phyloP scores from a whole-genome alignment of 2,888 invertebrate genomes.

The Chesias legatella region DNA sequence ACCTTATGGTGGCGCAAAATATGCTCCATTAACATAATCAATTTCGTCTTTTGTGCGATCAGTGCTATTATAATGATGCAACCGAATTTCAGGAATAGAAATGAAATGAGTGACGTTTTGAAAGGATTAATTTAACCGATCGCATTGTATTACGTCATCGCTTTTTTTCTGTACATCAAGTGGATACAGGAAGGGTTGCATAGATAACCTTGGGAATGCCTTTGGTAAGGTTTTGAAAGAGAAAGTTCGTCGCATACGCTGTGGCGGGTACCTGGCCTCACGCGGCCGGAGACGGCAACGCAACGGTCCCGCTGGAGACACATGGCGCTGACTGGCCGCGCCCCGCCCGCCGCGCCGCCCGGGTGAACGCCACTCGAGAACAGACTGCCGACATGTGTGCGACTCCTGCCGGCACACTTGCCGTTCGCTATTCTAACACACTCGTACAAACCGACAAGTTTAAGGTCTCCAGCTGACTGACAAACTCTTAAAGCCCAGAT shows the following conservation, averaged over 20 bases:
- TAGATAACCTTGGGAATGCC: constrained; percentile 12
- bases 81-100: constrained; percentile 31
- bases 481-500: constrained; percentile 14
- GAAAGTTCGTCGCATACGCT: constrained; percentile 52
- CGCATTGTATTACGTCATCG: constrained; percentile 24
- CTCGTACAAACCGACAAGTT: constrained; percentile 40
- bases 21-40: constrained; percentile 53
- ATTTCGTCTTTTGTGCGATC: constrained; percentile 44
- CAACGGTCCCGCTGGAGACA: constrained; percentile 35
- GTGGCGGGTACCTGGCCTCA: constrained; percentile 63
- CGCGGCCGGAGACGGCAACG: constrained; percentile 39
- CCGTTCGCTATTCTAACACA: constrained; percentile 35
- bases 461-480: constrained; percentile 45
- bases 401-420: constrained; percentile 41
- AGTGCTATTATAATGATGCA: constrained; percentile 47
- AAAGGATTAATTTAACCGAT: constrained; percentile 41
- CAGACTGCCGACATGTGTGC: constrained; percentile 60
- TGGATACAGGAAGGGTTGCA: constrained; percentile 1
- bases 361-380: constrained; percentile 52
- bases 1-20: constrained; percentile 46
- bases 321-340: constrained; percentile 47
- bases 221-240: constrained; percentile 33
- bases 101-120: constrained; percentile 34
- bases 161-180: constrained; percentile 7
- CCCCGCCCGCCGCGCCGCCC: too few species aligned